Evolutionary conservation across 2,113 vertebrate genomes (phyloP).

Genomic region (Geococcyx californianus): DNA sequence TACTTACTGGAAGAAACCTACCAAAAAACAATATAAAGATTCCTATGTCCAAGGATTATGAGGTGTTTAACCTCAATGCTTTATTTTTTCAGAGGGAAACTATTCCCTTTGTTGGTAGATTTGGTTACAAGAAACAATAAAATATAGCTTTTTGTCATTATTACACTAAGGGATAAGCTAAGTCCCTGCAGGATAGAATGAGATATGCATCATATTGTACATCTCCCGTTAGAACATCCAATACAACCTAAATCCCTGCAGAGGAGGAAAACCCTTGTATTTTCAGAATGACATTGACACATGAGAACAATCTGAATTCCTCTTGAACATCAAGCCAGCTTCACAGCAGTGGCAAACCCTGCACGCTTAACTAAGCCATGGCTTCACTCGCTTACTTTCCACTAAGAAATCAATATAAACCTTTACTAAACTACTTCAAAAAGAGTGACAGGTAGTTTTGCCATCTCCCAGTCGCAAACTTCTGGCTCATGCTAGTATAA

Average conservation of each 20-base stretch:
- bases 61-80: conserved; percentile 24
- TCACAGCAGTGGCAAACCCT: neutral
- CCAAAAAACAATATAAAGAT: neutral
- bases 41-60: conserved; percentile 7
- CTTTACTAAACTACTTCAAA: neutral
- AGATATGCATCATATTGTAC: neutral
- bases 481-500: neutral
- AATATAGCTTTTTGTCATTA: conserved; percentile 17
- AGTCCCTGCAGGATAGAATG: conserved; percentile 22
- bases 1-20: neutral
- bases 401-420: neutral
- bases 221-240: neutral
- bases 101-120: conserved; percentile 52
- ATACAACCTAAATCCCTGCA: neutral
- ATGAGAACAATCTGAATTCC: neutral
- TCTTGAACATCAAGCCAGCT: neutral
- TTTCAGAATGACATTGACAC: neutral
- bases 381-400: neutral
- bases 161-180: neutral
- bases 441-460: neutral
- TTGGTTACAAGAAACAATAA: conserved; percentile 38
- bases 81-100: conserved; percentile 37
- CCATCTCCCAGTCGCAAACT: neutral
- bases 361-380: neutral
- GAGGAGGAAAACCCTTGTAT: neutral